phyloP scores from a whole-genome alignment of 2,888 invertebrate genomes.

The Drosophila histrio region DNA sequence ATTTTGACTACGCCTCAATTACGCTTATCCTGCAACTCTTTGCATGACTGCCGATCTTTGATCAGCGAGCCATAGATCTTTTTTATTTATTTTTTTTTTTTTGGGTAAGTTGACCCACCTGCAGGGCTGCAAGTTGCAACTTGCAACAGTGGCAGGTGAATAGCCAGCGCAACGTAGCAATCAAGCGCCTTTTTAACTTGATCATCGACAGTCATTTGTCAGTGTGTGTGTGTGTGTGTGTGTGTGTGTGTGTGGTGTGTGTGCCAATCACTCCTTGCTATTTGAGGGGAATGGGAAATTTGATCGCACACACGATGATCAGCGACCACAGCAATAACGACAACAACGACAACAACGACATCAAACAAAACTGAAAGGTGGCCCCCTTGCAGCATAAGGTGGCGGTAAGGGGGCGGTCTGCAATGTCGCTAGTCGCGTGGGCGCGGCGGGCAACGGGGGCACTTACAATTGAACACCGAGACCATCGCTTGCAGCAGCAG shows the following conservation, averaged over 20 bases:
- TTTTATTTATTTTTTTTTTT: neutral
- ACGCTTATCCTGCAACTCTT: conserved; percentile 3
- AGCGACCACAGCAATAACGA: conserved; percentile 26
- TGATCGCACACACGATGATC: conserved; percentile 55
- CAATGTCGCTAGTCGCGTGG: conserved; percentile 34
- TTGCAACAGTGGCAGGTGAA: conserved; percentile 46
- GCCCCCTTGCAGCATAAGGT: conserved; percentile 22
- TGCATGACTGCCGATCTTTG: conserved; percentile 8
- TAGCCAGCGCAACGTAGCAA: conserved; percentile 7
- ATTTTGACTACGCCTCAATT: neutral
- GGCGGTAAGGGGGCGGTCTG: conserved; percentile 25
- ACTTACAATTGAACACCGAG: conserved; percentile 62
- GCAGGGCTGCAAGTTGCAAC: neutral
- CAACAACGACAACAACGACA: conserved; percentile 37
- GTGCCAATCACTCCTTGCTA: conserved; percentile 32
- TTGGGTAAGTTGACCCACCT: conserved; percentile 4
- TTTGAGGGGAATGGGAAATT: conserved; percentile 47
- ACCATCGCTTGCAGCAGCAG: conserved; percentile 48
- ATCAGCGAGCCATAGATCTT: conserved; percentile 8
- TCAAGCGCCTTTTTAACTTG: conserved; percentile 33
- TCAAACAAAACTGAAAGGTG: conserved; percentile 67
- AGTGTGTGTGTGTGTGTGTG: conserved; percentile 2
- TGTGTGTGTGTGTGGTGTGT: conserved; percentile 12
- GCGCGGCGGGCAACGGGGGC: conserved; percentile 29
- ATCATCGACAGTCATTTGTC: conserved; percentile 6